Conservation (phyloP, 2,797 vertebrate genomes). For the Ibycter americanus region DNA sequence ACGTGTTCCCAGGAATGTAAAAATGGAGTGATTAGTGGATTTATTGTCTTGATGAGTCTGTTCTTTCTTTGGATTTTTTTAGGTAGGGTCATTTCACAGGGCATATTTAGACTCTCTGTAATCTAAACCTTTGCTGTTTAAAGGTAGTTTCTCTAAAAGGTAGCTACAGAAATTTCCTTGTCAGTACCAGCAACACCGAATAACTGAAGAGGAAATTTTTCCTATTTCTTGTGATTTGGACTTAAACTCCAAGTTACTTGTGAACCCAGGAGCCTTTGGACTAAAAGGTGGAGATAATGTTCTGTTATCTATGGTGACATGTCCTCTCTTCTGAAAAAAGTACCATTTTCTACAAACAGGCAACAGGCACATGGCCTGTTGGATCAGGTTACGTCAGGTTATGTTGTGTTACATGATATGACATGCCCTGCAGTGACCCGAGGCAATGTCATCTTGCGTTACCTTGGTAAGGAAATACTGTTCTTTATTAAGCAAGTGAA, state of each 20-base stretch:
- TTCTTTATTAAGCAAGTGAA: slow-evolving; percentile 70
- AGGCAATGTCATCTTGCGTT: slow-evolving; percentile 75
- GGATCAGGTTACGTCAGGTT: slow-evolving; percentile 67
- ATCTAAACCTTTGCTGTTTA: slow-evolving; percentile 42
- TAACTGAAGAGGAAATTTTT: slow-evolving; percentile 44
- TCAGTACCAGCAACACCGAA: neutral
- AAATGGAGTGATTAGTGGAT: neutral
- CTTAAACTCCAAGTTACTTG: neutral
- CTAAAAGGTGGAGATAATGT: slow-evolving; percentile 22
- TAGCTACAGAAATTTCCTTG: neutral
- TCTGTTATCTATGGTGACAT: slow-evolving; percentile 17
- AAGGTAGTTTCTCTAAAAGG: neutral
- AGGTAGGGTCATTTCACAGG: neutral
- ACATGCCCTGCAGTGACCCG: slow-evolving; percentile 71
- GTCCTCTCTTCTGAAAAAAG: slow-evolving; percentile 49
- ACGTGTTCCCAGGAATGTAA: neutral
- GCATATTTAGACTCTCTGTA: neutral
- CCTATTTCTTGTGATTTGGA: neutral
- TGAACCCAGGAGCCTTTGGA: neutral
- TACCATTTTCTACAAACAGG: slow-evolving; percentile 58
- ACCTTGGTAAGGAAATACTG: slow-evolving; percentile 47
- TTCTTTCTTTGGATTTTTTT: neutral
- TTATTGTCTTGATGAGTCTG: neutral
- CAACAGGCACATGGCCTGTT: slow-evolving; percentile 73
- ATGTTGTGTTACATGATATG: slow-evolving; percentile 66